Conservation (phyloP, 35 echinoderm and acorn worm species). For the Patiria miniata region DNA sequence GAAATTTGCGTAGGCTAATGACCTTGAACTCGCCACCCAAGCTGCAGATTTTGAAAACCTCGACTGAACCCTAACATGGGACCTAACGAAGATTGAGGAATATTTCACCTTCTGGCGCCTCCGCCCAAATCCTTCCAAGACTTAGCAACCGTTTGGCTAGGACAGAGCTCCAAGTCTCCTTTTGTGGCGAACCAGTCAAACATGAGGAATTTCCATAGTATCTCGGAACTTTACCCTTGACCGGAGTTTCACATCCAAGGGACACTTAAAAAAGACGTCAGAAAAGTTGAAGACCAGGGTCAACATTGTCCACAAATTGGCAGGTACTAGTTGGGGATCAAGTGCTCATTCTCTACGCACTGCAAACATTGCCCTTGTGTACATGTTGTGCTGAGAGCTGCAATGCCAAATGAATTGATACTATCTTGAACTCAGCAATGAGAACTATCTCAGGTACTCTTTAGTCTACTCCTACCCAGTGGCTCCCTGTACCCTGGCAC, state of each 20-base stretch:
- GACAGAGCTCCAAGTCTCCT: not conserved
- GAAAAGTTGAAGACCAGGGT: too few relatives aligned
- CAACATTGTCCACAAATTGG: too few relatives aligned
- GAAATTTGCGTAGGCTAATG: not conserved
- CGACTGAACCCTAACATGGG: not conserved
- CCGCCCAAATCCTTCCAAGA: not conserved
- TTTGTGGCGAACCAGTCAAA: not conserved
- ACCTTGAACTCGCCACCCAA: not conserved
- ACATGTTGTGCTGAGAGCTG: not conserved
- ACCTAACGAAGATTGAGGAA: not conserved
- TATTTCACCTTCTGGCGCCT: not conserved
- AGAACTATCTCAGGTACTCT: not conserved
- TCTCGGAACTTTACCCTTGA: not conserved
- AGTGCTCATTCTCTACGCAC: not conserved
- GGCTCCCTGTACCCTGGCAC: too few relatives aligned
- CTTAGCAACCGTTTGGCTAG: too few relatives aligned
- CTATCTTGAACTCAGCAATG: too few relatives aligned
- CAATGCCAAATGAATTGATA: not conserved
- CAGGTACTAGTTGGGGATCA: not conserved
- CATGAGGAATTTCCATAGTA: not conserved
- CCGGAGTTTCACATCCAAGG: not conserved
- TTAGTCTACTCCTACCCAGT: too few relatives aligned
- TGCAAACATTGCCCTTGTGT: not conserved
- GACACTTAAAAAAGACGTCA: not conserved
- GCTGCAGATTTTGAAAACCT: not conserved